A percentile compares a stretch with the other conserved stretches of the same genome.
Evolutionary conservation across 1,140 invertebrate genomes (phyloP).

Genomic region (Drosophila triauraria): DNA sequence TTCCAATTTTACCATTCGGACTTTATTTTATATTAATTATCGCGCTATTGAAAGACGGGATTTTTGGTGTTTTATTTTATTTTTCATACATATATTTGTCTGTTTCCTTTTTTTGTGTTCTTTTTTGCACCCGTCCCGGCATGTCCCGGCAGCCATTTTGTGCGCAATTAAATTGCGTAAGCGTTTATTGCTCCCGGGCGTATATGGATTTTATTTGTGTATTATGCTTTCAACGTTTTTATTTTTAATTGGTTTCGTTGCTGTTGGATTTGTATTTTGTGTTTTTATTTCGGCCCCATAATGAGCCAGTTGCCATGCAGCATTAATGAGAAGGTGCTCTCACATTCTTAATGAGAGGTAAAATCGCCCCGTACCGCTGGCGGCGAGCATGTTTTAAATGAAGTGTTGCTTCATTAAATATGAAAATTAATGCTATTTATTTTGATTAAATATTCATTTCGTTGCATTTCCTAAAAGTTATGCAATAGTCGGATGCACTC

Average conservation of each 20-base stretch:
- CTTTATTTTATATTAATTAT: conserved; percentile 79
- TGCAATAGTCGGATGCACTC: conserved; percentile 28
- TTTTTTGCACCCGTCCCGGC: conserved; percentile 12
- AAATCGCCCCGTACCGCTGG: conserved; percentile 19
- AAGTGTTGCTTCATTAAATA: conserved; percentile 80
- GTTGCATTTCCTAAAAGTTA: conserved; percentile 44
- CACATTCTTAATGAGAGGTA: conserved; percentile 40
- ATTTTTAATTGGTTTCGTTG: conserved; percentile 60
- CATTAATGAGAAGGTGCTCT: conserved; percentile 64
- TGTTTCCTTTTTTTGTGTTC: conserved; percentile 23
- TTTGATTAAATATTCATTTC: conserved; percentile 74
- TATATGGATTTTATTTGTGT: conserved; percentile 50
- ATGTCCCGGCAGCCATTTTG: conserved; percentile 65
- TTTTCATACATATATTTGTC: conserved; percentile 37
- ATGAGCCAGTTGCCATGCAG: conserved; percentile 65
- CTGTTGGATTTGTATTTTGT: conserved; percentile 70
- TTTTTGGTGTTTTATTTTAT: conserved; percentile 64
- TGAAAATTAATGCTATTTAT: conserved; percentile 76
- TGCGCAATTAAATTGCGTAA: conserved; percentile 81
- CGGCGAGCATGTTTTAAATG: conserved; percentile 51
- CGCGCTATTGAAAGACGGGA: conserved; percentile 56
- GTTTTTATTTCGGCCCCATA: conserved; percentile 50
- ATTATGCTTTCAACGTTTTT: conserved; percentile 53
- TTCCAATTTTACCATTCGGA: conserved; percentile 9
- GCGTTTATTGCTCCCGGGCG: conserved; percentile 78